Evolutionary conservation across 2,113 vertebrate genomes (phyloP).

Genomic region (Petaurus breviceps): DNA sequence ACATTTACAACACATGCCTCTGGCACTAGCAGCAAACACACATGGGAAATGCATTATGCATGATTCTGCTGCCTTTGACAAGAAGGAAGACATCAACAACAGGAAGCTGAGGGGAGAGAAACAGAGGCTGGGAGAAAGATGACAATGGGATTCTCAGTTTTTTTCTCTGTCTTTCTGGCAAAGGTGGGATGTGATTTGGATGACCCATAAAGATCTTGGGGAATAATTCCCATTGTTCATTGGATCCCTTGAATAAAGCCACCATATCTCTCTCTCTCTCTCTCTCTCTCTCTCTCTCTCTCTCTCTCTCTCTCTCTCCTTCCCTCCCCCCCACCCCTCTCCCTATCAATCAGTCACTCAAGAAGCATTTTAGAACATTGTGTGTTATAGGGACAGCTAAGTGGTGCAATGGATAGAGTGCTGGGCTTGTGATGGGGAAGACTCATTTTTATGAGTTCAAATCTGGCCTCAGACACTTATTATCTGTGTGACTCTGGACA

Average conservation of each 20-base stretch:
- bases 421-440: not conserved
- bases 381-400: not conserved
- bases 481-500: not conserved
- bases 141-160: not conserved
- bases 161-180: not conserved
- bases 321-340: not conserved
- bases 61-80: conserved; percentile 30
- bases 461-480: not conserved
- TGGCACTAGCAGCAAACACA: conserved; percentile 61
- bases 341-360: not conserved
- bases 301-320: too few relatives aligned
- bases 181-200: not conserved
- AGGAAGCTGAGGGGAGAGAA: not conserved
- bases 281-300: too few relatives aligned
- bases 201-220: not conserved
- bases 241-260: not conserved
- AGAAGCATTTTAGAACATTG: not conserved
- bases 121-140: not conserved
- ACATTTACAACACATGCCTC: conserved; percentile 63
- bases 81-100: conserved; percentile 2
- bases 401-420: not conserved
- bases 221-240: not conserved
- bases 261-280: not conserved
- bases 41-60: conserved; percentile 75
- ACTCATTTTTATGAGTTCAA: not conserved